Conservation (phyloP, 1,140 invertebrate species). For the Asbolus verrucosus region DNA sequence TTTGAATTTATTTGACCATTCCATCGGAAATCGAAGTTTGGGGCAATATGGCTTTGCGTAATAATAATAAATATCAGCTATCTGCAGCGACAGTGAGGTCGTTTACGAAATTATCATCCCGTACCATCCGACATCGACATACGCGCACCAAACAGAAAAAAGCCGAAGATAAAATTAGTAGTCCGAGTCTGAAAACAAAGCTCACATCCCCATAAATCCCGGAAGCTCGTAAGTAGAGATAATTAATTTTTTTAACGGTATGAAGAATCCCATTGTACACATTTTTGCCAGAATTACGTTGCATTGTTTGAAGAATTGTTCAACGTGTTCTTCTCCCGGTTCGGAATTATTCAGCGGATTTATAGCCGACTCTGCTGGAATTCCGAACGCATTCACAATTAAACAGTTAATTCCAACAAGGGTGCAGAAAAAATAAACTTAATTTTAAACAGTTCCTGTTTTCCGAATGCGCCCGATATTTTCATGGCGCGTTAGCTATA, state of each 20-base stretch:
- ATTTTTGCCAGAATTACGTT: background rate
- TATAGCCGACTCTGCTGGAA: background rate
- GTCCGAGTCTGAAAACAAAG: no score
- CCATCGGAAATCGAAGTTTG: slow-evolving; percentile 31
- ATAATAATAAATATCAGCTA: slow-evolving; percentile 34
- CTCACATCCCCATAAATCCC: no score
- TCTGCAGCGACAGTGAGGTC: slow-evolving; percentile 5
- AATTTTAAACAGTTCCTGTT: slow-evolving; percentile 29
- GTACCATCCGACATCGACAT: no score
- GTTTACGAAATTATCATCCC: no score
- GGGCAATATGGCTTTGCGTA: slow-evolving; percentile 18
- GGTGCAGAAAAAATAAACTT: slow-evolving; percentile 1
- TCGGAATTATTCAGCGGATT: slow-evolving; percentile 5
- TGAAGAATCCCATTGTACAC: background rate
- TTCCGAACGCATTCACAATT: slow-evolving; percentile 10
- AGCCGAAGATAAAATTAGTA: no score
- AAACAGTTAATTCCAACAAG: slow-evolving; percentile 9
- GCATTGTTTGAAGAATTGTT: slow-evolving; percentile 10
- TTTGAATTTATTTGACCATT: slow-evolving; percentile 33
- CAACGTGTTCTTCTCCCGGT: background rate
- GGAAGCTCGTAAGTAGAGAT: no score
- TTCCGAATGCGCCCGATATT: slow-evolving; percentile 27
- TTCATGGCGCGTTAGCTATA: slow-evolving; percentile 17
- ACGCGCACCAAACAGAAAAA: background rate
- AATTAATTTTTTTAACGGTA: background rate